Percentiles rank a stretch among this genome's conserved stretches.
These are phyloP conservation scores for Mesoclemmys tuberculata DNA, from an alignment of 2,113 vertebrate genomes.

Conservation along the genomic window DNA sequence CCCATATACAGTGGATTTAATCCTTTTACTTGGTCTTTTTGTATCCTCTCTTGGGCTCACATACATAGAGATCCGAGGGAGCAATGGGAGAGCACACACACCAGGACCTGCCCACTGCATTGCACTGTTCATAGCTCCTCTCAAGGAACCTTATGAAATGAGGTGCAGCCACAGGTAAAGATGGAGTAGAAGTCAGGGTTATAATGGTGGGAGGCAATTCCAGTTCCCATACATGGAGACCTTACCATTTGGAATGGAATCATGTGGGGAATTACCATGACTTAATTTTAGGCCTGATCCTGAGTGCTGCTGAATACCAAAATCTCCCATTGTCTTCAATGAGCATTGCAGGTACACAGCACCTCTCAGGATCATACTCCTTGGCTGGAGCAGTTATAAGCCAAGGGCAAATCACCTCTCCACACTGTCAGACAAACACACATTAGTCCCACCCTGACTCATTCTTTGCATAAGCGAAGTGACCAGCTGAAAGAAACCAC, in stretches of 20 bases:
- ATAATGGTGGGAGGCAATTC: neutral
- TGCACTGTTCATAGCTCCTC: neutral
- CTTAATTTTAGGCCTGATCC: neutral
- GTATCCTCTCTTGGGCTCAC: neutral
- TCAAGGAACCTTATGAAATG: neutral
- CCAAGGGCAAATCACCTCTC: neutral
- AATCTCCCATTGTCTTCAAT: neutral
- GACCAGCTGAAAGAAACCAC: neutral
- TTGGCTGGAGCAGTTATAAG: neutral
- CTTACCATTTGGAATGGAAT: neutral
- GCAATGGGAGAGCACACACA: neutral
- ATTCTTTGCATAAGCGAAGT: slow-evolving; percentile 6
- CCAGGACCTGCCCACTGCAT: neutral
- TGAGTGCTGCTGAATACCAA: neutral
- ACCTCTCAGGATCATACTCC: neutral
- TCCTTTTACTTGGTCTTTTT: neutral
- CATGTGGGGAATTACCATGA: neutral
- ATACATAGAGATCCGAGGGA: neutral
- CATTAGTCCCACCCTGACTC: neutral
- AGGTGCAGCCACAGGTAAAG: neutral
- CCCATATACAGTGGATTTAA: neutral
- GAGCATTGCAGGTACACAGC: neutral
- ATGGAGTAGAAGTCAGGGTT: neutral
- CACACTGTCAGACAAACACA: neutral
- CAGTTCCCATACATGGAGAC: neutral